Evolutionary conservation across 2,888 invertebrate genomes (phyloP).

Genomic region (Nebria salina): DNA sequence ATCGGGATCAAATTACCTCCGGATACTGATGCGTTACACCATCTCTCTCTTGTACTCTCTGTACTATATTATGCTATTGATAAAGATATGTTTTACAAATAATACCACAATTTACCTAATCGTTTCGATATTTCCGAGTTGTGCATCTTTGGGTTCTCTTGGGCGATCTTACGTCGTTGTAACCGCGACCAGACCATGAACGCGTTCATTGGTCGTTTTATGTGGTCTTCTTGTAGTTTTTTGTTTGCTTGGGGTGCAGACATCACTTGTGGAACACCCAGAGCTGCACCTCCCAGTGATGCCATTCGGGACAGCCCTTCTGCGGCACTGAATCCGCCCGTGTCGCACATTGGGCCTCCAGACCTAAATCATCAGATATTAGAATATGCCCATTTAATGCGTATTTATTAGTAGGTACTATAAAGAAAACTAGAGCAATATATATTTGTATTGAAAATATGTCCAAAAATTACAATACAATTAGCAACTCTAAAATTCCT

Average conservation of each 20-base stretch:
- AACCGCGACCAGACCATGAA: slow-evolving; percentile 98
- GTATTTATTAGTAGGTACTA: too few species aligned
- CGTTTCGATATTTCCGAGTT: slow-evolving; percentile 96
- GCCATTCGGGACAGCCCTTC: slow-evolving; percentile 70
- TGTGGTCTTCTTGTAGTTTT: slow-evolving; percentile 83
- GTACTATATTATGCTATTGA: too few species aligned
- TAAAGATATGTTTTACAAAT: too few species aligned
- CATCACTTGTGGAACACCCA: slow-evolving; percentile 68
- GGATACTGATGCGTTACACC: neutral
- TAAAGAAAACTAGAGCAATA: too few species aligned
- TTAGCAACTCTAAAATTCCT: neutral
- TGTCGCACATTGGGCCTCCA: slow-evolving; percentile 79
- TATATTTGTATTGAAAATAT: neutral
- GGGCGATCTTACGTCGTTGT: slow-evolving; percentile 93
- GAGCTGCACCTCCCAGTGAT: slow-evolving; percentile 66
- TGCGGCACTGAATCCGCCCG: slow-evolving; percentile 69
- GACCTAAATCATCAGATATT: slow-evolving; percentile 63
- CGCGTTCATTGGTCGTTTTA: slow-evolving; percentile 97
- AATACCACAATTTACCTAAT: slow-evolving; percentile 72
- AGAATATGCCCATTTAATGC: neutral
- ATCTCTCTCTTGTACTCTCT: too few species aligned
- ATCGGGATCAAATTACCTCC: neutral
- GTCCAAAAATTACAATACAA: neutral
- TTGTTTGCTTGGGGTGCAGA: slow-evolving; percentile 64
- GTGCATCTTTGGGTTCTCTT: slow-evolving; percentile 99